Evolutionary conservation across 2,797 vertebrate genomes (phyloP).

Genomic region (Eulemur coronatus): DNA sequence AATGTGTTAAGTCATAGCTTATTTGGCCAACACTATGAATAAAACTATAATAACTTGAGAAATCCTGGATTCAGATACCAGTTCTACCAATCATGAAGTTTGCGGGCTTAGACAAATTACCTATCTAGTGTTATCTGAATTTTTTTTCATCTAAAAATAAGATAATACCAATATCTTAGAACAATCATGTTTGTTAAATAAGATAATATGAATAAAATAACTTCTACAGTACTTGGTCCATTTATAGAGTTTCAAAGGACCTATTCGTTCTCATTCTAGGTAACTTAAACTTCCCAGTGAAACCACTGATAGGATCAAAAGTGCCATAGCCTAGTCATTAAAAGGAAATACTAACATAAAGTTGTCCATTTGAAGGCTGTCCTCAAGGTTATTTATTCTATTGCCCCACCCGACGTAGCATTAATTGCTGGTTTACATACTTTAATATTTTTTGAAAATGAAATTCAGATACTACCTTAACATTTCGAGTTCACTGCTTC

Average conservation of each 20-base stretch:
- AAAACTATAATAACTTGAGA: neutral
- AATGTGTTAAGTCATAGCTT: neutral
- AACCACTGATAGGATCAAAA: neutral
- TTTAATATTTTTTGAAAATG: slow-evolving; percentile 22
- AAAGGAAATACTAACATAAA: neutral
- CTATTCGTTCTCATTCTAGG: neutral
- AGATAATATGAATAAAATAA: neutral
- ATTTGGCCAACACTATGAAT: neutral
- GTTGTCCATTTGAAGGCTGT: neutral
- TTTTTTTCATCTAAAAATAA: neutral
- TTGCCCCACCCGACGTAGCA: neutral
- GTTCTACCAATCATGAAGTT: neutral
- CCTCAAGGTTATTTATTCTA: neutral
- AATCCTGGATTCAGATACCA: neutral
- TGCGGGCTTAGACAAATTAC: neutral
- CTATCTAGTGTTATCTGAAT: neutral
- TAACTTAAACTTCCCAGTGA: neutral
- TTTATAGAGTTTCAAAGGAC: neutral
- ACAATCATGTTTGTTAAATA: neutral
- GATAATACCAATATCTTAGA: neutral
- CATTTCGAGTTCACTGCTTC: neutral
- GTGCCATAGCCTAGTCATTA: neutral
- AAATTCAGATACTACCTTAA: neutral
- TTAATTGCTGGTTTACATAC: neutral
- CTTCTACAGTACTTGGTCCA: neutral